phyloP scores from a whole-genome alignment of 2,797 vertebrate species.

The Dendrocincla tyrannina region DNA sequence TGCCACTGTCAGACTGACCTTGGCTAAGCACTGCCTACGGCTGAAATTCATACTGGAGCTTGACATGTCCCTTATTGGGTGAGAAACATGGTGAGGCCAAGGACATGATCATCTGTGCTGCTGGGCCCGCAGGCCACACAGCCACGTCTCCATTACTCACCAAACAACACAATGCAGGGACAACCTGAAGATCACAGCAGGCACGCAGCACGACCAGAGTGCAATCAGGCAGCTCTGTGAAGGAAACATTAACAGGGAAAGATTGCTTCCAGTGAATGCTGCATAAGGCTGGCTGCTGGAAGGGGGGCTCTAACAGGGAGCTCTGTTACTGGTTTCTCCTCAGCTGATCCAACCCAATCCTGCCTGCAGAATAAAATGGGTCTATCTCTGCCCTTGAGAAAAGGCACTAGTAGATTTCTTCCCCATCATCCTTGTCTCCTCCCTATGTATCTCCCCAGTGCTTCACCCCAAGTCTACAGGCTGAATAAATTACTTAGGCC shows the following conservation, averaged over 20 bases:
- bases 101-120: background rate
- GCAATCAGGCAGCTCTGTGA: slow-evolving; percentile 81
- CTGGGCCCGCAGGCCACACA: background rate
- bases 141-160: slow-evolving; percentile 73
- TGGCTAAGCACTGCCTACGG: background rate
- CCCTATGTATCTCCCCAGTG: background rate
- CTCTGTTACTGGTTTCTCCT: background rate
- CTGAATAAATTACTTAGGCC: background rate
- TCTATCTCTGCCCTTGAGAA: background rate
- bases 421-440: background rate
- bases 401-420: background rate
- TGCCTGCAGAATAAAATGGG: background rate
- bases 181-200: slow-evolving; percentile 79
- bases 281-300: background rate
- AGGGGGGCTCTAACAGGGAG: background rate
- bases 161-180: slow-evolving; percentile 79
- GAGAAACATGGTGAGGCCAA: background rate
- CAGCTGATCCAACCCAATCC: background rate
- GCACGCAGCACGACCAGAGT: slow-evolving; percentile 74
- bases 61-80: background rate
- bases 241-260: background rate
- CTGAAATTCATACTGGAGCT: background rate
- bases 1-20: background rate
- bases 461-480: background rate
- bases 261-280: background rate